Evolutionary conservation across 2,797 vertebrate species (phyloP), one percentile per base, ranked within the genome.

Genomic region (Hybognathus amarus): DNA sequence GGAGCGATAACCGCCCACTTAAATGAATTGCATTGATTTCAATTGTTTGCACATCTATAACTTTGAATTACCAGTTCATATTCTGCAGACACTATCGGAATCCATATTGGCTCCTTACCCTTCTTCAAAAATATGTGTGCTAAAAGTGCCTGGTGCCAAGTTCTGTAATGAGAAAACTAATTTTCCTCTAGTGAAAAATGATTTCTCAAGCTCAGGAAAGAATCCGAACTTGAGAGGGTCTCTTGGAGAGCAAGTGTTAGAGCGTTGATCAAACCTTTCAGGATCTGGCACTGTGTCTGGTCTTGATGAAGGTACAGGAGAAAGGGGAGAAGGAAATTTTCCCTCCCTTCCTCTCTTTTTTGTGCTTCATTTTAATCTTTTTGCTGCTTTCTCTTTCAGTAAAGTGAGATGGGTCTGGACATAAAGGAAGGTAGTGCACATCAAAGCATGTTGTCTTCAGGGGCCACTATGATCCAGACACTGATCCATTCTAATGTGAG

Each of bases 381-480:
- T 54, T 27, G 24, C 54, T 12, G 54, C 69, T n/a, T 63, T 83
- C 59, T 73, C 66, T 77, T 70, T 81, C 36, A 80, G 63, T 79
- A 76, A 84, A 77, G 76, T 54, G 79, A 80, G 79, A 79, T 79
- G 45, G 82, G 84, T 61, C 82, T 81, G 59, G 82, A 85, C 82
- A 84, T 84, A 85, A 86, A 83, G 80, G 63, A 82, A 84, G 82
- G 82, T 79, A 83, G 79, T 84, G 76, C 81, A 87, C 86, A 85
- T 88, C 87, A 88, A 88, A 87, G 87, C 18, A 78, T 40, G 69
- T 74, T 84, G 81, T 87, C 84, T 79, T 84, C 74, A 52, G 82
- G 74, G 74, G 70, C 68, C 74, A 73, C 56, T 66, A 63, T 61
- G 75, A 78, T 84, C 59, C 66, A 63, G 63, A 87, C 73, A 40